Base-by-base conservation (phyloP, 2,888 invertebrate genomes). In the Drosophila mimetica region DNA sequence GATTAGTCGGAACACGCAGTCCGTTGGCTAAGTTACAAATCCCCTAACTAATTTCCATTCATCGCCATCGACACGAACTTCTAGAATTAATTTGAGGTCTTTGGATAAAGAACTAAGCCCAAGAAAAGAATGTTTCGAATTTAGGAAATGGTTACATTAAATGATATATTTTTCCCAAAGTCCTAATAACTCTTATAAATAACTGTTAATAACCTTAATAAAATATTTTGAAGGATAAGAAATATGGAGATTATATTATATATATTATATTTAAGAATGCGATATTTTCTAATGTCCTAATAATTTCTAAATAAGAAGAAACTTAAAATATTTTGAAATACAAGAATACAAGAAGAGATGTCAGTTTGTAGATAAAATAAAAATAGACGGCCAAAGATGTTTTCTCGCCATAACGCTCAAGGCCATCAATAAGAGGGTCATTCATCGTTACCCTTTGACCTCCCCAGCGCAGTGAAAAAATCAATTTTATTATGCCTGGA, bases 401-500 rank as follows among this genome's bases (percentile, higher is more conserved):
- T 44, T 9, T 14, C 25, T 4, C 9, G 0, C 5, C 2, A 22
- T 9, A 54, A 34, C 32, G 4, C 34, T 36, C 14, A 28, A 55
- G 11, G 5, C 55, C 34, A 18, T n/a, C 18, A 54, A 54, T 14
- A n/a, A 36, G 2, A 6, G 36, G 54, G 54, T 54, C 54, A 54
- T 14, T 53, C 36, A 25, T 25, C 8, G 18, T 11, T 55, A 61
- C 60, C 44, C 63, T 39, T 63, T 46, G n/a, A 30, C 55, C 8
- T 14, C 5, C 5, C 14, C 7, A 22, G 8, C 5, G 14, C 36
- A 13, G 2, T 28, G 20, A 22, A 44, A 36, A 46, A 59, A 60
- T 61, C 60, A 37, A 60, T 60, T 60, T 60, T 60, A 37, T 44
- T 60, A 60, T 14, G 61, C 22, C 36, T 28, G 60, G 61, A 60